phyloP scores from a whole-genome alignment of 2,797 vertebrate genomes.

The Acanthurus leucopareius region DNA sequence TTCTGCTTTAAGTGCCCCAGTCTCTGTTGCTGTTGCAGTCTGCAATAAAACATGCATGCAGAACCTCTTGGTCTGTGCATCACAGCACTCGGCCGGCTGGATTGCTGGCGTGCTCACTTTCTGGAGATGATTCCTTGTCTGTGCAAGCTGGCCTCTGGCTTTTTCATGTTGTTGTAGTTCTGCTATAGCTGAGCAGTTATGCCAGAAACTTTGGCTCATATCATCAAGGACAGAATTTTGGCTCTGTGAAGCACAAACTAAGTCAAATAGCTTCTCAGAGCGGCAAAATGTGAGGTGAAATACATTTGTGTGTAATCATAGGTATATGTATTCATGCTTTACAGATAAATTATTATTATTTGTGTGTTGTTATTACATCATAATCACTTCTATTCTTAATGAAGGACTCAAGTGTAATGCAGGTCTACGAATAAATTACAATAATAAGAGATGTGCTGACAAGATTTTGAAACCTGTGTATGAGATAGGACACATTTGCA shows the following conservation, averaged over 20 bases:
- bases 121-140: constrained; percentile 36
- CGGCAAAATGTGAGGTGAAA: neutral
- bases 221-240: constrained; percentile 15
- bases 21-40: constrained; percentile 62
- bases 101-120: constrained; percentile 32
- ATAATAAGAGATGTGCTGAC: neutral
- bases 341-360: neutral
- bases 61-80: constrained; percentile 54
- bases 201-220: constrained; percentile 27
- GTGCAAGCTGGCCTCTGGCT: constrained; percentile 50
- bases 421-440: neutral
- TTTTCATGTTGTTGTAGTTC: constrained; percentile 36
- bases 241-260: neutral
- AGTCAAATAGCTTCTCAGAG: neutral
- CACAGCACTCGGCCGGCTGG: constrained; percentile 38
- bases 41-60: constrained; percentile 76
- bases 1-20: constrained; percentile 72
- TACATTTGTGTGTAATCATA: neutral
- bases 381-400: neutral
- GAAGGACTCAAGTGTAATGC: neutral
- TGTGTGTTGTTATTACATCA: neutral
- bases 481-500: too few relatives aligned
- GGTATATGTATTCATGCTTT: neutral
- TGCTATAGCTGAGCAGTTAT: constrained; percentile 1
- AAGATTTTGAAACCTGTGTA: too few relatives aligned